Base-by-base conservation (phyloP, 2,888 invertebrate genomes). In the Nymphalis c-album region DNA sequence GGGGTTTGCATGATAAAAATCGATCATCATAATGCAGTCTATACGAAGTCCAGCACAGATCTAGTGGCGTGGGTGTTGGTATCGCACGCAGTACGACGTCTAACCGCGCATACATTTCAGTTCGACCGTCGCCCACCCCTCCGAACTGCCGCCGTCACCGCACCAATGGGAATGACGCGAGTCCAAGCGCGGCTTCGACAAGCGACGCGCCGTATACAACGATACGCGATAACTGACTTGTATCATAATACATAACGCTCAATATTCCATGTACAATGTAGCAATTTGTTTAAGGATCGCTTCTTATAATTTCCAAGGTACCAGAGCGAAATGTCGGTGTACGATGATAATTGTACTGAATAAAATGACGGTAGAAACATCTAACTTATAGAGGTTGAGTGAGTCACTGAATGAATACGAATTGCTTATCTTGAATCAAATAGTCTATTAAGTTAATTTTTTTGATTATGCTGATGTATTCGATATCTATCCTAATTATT, bases 101-200 rank as follows among this genome's bases (percentile, higher is more conserved):
- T 77, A 77, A 77, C 75, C 71, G 75, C 77, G 74, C 70, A 74
- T 74, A 72, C 70, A 55, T 95, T 95, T 77, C 95, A 99, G 99
- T 94, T 97, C 98, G 83, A 96, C 97, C 81, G 97, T 99, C 87
- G 99, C 99, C 79, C 98, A 99, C 91, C 98, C 98, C 71, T 98
- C 98, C 75, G 99, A 99, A 94, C 94, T 99, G 92, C 99, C 99
- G 84, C 99, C 99, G 53, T 98, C 98, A 82, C 99, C 99, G 78
- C 98, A 98, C 92, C 97, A 98, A 86, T 99, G 99, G 99, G 97
- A 98, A 94, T 97, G 96, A 96, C 95, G 94, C 86, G 93, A 92
- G 89, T 71, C 87, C 73, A 77, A 76, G 81, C 86, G 84, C 81
- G 83, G 74, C 81, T 73, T 74, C 77, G 82, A 82, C 80, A 79